Evolutionary conservation across 2,113 vertebrate species (phyloP), one percentile per base, ranked within the genome.

Genomic region (Marcusenius ussheri): DNA sequence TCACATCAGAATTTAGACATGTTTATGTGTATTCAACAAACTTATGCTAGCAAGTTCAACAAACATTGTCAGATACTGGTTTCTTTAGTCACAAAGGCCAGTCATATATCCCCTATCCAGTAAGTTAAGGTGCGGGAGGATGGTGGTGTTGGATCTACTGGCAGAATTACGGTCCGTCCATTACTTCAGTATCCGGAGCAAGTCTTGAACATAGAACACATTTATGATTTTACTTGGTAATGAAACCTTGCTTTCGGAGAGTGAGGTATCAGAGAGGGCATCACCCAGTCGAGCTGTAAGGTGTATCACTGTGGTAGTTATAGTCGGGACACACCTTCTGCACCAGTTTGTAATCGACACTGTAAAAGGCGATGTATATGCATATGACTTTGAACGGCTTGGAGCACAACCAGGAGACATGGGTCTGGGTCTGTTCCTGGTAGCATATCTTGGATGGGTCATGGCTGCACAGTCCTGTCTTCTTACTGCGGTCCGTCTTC

Each of bases 371-470:
- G 53, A 99, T 99, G 93, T 99, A 99, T 95, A 99, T 99, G 96
- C 98, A 99, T 93, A 99, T 99, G 89, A 99, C 98, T 93, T 99
- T 99, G 93, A 99, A 99, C 13, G 98, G 98, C 93, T 99, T 99
- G 0, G 98, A 99, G 92, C 98, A 99, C 92, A 99, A 93, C 98
- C 98, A 99, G 92, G 98, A 99, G 87, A 99, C 98, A 56, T 99
- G 98, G 94, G 98, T 99, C 95, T 99, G 98, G 21, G 98, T 99
- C 92, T 99, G 98, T 95, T 99, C 98, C 96, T 99, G 98, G 88
- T 98, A 99, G 95, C 98, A 99, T 93, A 98, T 97, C 94, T 98
- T 99, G 27, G 98, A 97, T 0, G 97, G 96, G 93, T 99, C 98
- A 9, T 96, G 97, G 94, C 94, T 96, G 94, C 98, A 99, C 94